phyloP scores from a whole-genome alignment of 1,140 invertebrate species.

The Chionoecetes opilio region DNA sequence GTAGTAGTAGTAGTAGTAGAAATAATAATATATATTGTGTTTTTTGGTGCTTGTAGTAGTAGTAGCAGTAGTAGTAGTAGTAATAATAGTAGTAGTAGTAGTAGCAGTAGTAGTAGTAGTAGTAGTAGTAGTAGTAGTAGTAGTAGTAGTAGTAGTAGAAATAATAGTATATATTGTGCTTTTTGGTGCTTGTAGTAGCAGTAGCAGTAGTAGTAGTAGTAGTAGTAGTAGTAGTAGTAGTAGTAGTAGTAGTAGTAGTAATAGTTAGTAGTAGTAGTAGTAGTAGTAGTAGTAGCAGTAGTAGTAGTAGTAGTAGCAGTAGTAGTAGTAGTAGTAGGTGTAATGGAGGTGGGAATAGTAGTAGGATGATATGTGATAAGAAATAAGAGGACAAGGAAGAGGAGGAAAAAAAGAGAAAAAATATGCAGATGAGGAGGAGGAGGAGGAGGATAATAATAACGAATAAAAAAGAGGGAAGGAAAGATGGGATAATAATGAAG shows the following conservation, averaged over 20 bases:
- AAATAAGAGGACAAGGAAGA: background rate
- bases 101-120: conserved; percentile 28
- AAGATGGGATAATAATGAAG: no score
- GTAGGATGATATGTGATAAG: background rate
- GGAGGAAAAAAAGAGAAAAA: background rate
- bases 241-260: conserved; percentile 33
- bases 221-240: background rate
- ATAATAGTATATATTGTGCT: no score
- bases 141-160: background rate
- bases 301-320: no score
- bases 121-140: conserved; percentile 36
- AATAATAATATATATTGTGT: no score
- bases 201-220: background rate
- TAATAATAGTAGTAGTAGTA: conserved; percentile 12
- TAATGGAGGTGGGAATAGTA: background rate
- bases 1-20: no score
- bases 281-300: no score
- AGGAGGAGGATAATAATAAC: background rate
- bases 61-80: background rate
- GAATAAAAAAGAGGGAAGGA: no score
- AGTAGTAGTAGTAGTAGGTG: no score
- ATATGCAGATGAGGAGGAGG: background rate
- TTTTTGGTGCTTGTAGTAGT: no score
- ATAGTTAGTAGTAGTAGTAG: background rate
- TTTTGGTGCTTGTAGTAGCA: no score